Base-by-base conservation (phyloP, 2,888 invertebrate genomes). In the Charanyca ferruginea region DNA sequence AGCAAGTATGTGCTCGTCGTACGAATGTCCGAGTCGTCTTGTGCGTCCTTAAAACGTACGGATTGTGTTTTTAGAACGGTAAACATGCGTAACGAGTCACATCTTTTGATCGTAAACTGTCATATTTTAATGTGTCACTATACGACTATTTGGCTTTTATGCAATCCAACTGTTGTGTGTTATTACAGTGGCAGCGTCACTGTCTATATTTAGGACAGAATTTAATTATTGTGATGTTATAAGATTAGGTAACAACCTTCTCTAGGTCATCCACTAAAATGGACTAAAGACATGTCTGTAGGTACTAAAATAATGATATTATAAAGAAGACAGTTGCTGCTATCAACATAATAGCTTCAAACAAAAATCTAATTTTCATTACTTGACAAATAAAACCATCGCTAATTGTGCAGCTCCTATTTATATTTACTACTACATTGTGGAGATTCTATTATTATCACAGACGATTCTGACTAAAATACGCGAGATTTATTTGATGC, bases 1-100 rank as follows among this genome's bases (percentile, higher is more conserved):
- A 82, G 83, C 84, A 72, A 71, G 77, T 66, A 59, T 81, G 80
- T 75, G 77, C 59, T 76, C 72, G 78, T 77, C 79, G 75, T 84
- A 79, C 79, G 78, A 80, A 85, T 80, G 77, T 69, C 53, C 65
- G 51, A 64, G 57, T 58, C 80, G 77, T 73, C 78, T 80, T 79
- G 79, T 78, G 81, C 74, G 82, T 83, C 83, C 82, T 77, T 77
- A 60, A 74, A 80, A 75, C 76, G 68, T 66, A 61, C 28, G 53
- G 70, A 70, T 78, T 61, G 63, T 65, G 64, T 54, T 68, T 61
- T 59, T 51, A 47, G 64, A 77, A 68, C 79, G 66, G 68, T 79
- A 79, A 76, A 82, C 44, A 35, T 25, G 64, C 66, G 68, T 68
- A 62, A 45, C 53, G 47, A 52, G 58, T 68, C 52, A 66, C 64